These are phyloP conservation scores for Helarctos malayanus DNA, from an alignment of 2,797 vertebrate species.

Conservation along the genomic window DNA sequence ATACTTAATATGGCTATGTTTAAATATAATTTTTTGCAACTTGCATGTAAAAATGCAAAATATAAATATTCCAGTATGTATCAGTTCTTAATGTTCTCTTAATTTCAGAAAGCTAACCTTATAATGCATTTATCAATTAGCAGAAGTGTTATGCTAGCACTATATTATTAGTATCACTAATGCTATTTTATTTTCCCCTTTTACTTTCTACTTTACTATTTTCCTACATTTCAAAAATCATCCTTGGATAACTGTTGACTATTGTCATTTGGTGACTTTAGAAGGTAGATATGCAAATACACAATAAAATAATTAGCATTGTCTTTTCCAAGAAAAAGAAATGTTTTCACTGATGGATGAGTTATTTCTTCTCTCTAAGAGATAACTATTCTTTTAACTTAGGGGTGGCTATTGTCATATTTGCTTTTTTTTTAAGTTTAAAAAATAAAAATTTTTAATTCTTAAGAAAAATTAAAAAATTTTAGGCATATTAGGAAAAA, in stretches of 20 bases:
- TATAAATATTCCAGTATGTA: not conserved
- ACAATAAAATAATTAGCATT: not conserved
- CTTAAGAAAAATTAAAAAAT: too few species aligned
- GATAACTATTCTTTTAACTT: not conserved
- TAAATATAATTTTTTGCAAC: not conserved
- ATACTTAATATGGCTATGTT: conserved; percentile 2
- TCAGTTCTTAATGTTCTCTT: not conserved
- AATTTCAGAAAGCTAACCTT: not conserved
- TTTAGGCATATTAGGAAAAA: conserved; percentile 52
- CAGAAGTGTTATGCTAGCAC: not conserved
- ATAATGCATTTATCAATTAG: not conserved
- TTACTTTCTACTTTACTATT: not conserved
- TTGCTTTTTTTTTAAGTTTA: not conserved
- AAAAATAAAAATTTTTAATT: not conserved
- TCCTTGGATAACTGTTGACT: not conserved
- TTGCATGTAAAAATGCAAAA: conserved; percentile 34
- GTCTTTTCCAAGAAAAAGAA: conserved; percentile 15
- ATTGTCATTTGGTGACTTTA: conserved; percentile 27
- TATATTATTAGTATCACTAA: not conserved
- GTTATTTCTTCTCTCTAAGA: not conserved
- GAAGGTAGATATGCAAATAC: conserved; percentile 46
- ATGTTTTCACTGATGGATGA: conserved; percentile 17
- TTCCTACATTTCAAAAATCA: not conserved
- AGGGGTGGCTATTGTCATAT: not conserved
- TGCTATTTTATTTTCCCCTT: not conserved